Evolutionary conservation across 1,140 invertebrate species (phyloP).

Genomic region (Drosophila nigromelanica): DNA sequence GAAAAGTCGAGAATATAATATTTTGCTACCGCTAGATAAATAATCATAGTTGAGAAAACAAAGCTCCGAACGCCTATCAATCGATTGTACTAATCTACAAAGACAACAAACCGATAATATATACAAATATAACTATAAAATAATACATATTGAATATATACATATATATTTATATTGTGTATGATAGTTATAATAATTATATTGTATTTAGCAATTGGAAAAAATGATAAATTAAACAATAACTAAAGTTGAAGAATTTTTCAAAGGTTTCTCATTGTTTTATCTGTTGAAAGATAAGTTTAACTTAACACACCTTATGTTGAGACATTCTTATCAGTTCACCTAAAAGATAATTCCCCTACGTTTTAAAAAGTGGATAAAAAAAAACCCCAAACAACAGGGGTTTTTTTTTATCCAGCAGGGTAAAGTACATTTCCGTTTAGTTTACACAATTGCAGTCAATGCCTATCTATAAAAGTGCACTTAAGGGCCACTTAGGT

Average conservation of each 20-base stretch:
- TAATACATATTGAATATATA: conserved; percentile 44
- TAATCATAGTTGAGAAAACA: conserved; percentile 29
- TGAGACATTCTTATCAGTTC: conserved; percentile 3
- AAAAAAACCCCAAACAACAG: no score
- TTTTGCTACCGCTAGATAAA: conserved; percentile 57
- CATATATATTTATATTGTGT: conserved; percentile 47
- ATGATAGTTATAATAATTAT: conserved; percentile 69
- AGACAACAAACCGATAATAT: conserved; percentile 46
- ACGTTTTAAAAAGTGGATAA: no score
- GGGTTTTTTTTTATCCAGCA: conserved; percentile 15
- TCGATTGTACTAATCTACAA: conserved; percentile 51
- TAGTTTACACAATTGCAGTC: neutral
- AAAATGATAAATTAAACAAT: conserved; percentile 70
- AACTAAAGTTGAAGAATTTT: conserved; percentile 47
- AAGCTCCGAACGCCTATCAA: conserved; percentile 57
- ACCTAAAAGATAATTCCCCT: neutral
- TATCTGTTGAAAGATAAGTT: neutral
- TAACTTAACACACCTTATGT: neutral
- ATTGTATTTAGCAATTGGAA: conserved; percentile 75
- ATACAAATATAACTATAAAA: conserved; percentile 45
- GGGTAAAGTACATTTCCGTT: neutral
- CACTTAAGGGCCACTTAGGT: conserved; percentile 7
- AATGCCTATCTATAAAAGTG: conserved; percentile 3
- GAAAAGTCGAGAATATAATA: conserved; percentile 31
- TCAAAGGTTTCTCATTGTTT: neutral